Evolutionary conservation across 2,888 invertebrate genomes (phyloP).

Genomic region (Hirtodrosophila trivittata): DNA sequence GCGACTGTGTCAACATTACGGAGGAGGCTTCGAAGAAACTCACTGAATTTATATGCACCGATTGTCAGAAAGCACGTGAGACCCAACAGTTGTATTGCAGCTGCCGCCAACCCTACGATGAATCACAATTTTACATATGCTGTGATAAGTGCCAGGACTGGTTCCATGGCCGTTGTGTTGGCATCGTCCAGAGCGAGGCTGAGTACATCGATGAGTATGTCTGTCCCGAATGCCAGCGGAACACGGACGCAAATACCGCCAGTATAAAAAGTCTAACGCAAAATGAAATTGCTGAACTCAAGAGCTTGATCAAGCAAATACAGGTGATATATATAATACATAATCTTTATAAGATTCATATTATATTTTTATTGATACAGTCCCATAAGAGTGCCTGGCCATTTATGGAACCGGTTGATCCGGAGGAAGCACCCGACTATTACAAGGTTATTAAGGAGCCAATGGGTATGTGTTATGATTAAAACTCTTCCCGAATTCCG

Average conservation of each 20-base stretch:
- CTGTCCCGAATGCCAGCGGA: slow-evolving; percentile 97
- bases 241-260: slow-evolving; percentile 94
- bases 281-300: slow-evolving; percentile 92
- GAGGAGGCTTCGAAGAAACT: slow-evolving; percentile 95
- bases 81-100: slow-evolving; percentile 97
- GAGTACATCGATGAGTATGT: slow-evolving; percentile 98
- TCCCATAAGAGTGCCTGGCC: slow-evolving; percentile 98
- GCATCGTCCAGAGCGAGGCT: slow-evolving; percentile 96
- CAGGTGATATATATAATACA: too few relatives aligned
- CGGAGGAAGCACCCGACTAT: slow-evolving; percentile 97
- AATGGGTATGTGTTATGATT: slow-evolving; percentile 91
- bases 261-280: slow-evolving; percentile 93
- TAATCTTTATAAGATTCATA: too few relatives aligned
- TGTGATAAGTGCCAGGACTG: slow-evolving; percentile 99
- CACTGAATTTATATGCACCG: slow-evolving; percentile 94
- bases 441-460: slow-evolving; percentile 97
- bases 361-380: too few relatives aligned
- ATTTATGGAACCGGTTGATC: slow-evolving; percentile 98
- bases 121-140: slow-evolving; percentile 99
- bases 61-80: slow-evolving; percentile 93
- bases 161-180: slow-evolving; percentile 99
- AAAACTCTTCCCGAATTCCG: too few relatives aligned
- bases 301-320: slow-evolving; percentile 94
- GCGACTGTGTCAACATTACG: slow-evolving; percentile 96
- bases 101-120: slow-evolving; percentile 98